Evolutionary conservation across 2,797 vertebrate genomes (phyloP).

Genomic region (Bryconaethiops microstoma): DNA sequence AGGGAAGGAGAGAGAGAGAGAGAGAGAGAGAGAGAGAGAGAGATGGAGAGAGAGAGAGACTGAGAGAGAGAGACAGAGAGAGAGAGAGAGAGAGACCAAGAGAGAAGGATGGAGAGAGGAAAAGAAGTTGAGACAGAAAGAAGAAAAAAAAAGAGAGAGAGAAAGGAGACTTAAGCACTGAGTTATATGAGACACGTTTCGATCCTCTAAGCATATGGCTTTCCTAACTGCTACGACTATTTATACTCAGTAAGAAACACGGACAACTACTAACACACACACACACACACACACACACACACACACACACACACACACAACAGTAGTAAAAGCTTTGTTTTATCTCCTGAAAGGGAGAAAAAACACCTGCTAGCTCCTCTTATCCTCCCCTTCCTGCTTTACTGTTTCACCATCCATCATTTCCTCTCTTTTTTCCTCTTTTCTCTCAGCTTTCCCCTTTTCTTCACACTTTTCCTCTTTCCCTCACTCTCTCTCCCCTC

Average conservation of each 20-base stretch:
- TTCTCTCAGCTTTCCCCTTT: too few relatives aligned
- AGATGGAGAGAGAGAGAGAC: too few relatives aligned
- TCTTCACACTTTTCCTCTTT: neutral
- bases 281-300: too few relatives aligned
- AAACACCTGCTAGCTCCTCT: constrained; percentile 39
- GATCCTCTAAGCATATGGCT: constrained; percentile 36
- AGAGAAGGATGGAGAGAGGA: too few relatives aligned
- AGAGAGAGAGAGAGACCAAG: neutral
- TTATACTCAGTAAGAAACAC: constrained; percentile 30
- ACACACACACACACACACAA: too few relatives aligned
- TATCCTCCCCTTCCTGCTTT: constrained; percentile 12
- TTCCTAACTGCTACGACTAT: constrained; percentile 23
- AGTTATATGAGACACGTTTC: constrained; percentile 27
- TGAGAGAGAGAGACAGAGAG: too few relatives aligned
- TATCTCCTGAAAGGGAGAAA: constrained; percentile 37
- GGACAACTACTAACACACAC: too few relatives aligned
- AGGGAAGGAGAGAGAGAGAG: too few relatives aligned
- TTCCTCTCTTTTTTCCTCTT: neutral
- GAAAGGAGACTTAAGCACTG: constrained; percentile 2
- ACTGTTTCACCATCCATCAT: constrained; percentile 1
- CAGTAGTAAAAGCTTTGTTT: constrained; percentile 7
- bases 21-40: too few relatives aligned
- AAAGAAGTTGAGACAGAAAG: too few relatives aligned
- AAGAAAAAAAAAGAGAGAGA: too few relatives aligned
- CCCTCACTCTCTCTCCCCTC: neutral